Evolutionary conservation across 2,113 vertebrate genomes (phyloP), one percentile per base, ranked within the genome.

Genomic region (Furnarius figulus): DNA sequence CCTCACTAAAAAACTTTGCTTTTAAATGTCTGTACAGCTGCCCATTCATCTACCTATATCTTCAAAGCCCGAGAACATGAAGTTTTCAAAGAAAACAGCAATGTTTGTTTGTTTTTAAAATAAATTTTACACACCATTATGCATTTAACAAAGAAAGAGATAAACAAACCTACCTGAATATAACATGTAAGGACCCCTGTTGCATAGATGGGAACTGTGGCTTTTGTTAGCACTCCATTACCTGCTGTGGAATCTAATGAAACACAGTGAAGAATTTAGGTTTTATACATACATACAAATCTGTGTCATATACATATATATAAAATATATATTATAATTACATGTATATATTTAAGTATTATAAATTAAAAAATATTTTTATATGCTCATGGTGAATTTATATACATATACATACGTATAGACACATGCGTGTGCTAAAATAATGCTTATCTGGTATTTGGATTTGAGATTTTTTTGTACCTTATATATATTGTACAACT

Each of bases 141-240:
- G 52, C 3, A 35, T 18, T 30, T 27, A 77, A 71, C 5, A 35
- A 77, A 89, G 55, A 66, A 89, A 63, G 9, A 78, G 42, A 76
- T 80, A 55, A 39, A 1, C 23, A 76, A 73, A 55, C 79, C 30
- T 98, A 99, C 99, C 99, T 99, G 99, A 97, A 99, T 99, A 72
- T 99, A 99, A 96, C 99, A 99, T 0, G 99, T 99, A 91, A 99
- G 98, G 49, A 99, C 99, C 85, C 99, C 99, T 63, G 99, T 99
- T 97, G 99, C 99, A 97, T 99, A 99, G 97, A 99, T 99, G 61
- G 99, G 99, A 92, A 99, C 99, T 5, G 99, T 99, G 67, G 99
- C 99, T 98, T 99, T 99, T 96, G 99, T 99, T 89, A 99, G 98
- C 95, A 99, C 99, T 80, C 99, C 99, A 25, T 99, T 99, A 65